phyloP scores from a whole-genome alignment of 2,797 vertebrate species.

The Percopsis omiscomaycus region DNA sequence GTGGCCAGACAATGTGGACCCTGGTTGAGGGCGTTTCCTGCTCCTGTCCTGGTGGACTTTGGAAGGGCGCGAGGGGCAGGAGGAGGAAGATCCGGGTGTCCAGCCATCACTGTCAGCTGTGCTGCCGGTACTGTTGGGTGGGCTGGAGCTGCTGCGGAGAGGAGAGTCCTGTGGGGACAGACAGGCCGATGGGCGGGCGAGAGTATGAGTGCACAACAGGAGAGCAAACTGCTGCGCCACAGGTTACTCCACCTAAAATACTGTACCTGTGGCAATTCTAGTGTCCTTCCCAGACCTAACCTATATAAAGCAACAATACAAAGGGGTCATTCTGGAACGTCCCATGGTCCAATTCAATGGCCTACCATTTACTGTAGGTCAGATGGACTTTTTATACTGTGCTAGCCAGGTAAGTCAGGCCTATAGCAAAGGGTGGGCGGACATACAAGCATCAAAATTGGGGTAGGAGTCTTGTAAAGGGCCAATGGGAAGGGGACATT shows the following conservation, averaged over 20 bases:
- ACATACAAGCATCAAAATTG: background rate
- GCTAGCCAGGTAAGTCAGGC: background rate
- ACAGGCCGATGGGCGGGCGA: slow-evolving; percentile 2
- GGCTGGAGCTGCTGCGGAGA: slow-evolving; percentile 90
- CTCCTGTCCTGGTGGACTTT: slow-evolving; percentile 68
- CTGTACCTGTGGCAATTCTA: too few relatives aligned
- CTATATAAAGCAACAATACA: too few relatives aligned
- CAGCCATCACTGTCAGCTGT: slow-evolving; percentile 93
- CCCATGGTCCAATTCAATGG: background rate
- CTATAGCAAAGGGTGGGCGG: background rate
- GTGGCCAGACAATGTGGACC: slow-evolving; percentile 70
- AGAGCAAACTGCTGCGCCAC: background rate
- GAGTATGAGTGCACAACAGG: slow-evolving; percentile 2
- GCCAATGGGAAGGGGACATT: background rate
- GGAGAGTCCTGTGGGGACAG: slow-evolving; percentile 80
- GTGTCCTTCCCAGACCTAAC: too few relatives aligned
- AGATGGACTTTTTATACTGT: too few relatives aligned
- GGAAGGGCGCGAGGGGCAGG: slow-evolving; percentile 56
- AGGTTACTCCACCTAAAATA: too few relatives aligned
- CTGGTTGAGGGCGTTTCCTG: slow-evolving; percentile 70
- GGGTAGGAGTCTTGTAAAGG: background rate
- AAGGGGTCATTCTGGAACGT: too few relatives aligned
- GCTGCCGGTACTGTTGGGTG: slow-evolving; percentile 94
- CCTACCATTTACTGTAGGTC: too few relatives aligned
- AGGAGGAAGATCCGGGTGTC: slow-evolving; percentile 80